Evolutionary conservation across 2,888 invertebrate species (phyloP).

Genomic region (Eilema griseolum): DNA sequence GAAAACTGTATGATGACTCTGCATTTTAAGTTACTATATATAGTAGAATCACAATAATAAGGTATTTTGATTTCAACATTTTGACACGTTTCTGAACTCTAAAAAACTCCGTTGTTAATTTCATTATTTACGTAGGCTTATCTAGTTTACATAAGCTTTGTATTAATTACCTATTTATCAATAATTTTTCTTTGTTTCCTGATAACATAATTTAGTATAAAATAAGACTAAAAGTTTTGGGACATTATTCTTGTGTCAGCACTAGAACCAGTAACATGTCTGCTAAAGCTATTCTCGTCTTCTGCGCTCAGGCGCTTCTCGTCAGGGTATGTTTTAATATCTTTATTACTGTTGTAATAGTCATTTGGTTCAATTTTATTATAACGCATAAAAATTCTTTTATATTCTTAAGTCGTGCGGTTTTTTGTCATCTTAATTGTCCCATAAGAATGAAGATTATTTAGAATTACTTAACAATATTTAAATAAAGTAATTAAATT

Average conservation of each 20-base stretch:
- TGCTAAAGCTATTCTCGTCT: constrained; percentile 28
- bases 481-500: background rate
- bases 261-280: constrained; percentile 25
- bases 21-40: background rate
- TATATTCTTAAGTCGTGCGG: too few relatives aligned
- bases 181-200: constrained; percentile 39
- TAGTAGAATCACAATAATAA: background rate
- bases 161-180: constrained; percentile 32
- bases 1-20: background rate
- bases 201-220: background rate
- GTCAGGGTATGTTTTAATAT: constrained; percentile 23
- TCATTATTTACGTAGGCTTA: background rate
- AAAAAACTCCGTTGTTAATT: background rate
- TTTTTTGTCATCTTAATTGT: too few relatives aligned
- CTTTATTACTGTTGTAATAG: too few relatives aligned
- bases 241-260: background rate
- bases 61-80: background rate
- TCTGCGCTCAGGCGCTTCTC: constrained; percentile 37
- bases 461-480: background rate
- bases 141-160: background rate
- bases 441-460: too few relatives aligned
- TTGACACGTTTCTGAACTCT: background rate
- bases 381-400: too few relatives aligned
- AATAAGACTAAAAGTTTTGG: background rate
- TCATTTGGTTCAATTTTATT: too few relatives aligned